phyloP scores from a whole-genome alignment of 1,140 invertebrate genomes.

The Wiebesia pumilae region DNA sequence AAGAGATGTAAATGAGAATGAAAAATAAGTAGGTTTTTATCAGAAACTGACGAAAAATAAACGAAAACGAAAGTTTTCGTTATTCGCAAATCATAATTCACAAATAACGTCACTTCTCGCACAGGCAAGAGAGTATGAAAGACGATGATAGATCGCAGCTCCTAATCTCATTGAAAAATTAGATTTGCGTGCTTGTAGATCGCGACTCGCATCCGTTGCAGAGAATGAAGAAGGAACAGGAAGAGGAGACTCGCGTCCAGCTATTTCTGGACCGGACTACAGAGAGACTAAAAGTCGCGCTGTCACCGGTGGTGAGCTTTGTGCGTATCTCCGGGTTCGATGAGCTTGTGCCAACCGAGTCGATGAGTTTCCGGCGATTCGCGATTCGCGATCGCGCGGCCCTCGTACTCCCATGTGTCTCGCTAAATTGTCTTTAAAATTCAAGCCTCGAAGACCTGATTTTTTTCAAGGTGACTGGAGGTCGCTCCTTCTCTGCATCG shows the following conservation, averaged over 20 bases:
- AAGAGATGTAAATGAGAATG: too few species aligned
- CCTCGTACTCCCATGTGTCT: neutral
- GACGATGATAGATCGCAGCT: too few species aligned
- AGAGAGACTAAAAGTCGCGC: neutral
- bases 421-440: neutral
- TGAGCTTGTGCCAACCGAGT: conserved; percentile 39
- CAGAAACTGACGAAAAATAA: too few species aligned
- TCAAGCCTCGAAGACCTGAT: too few species aligned
- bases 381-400: neutral
- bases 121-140: too few species aligned
- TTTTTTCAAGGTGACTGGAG: too few species aligned
- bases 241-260: conserved; percentile 36
- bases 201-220: neutral
- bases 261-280: conserved; percentile 28
- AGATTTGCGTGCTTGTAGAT: neutral
- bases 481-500: too few species aligned
- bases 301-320: conserved; percentile 40
- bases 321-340: conserved; percentile 31
- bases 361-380: neutral
- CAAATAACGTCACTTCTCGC: too few species aligned
- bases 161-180: too few species aligned
- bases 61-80: too few species aligned
- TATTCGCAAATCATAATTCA: too few species aligned
- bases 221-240: conserved; percentile 48
- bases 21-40: too few species aligned